Evolutionary conservation across 2,113 vertebrate species (phyloP).

Genomic region (Dinomys branickii): DNA sequence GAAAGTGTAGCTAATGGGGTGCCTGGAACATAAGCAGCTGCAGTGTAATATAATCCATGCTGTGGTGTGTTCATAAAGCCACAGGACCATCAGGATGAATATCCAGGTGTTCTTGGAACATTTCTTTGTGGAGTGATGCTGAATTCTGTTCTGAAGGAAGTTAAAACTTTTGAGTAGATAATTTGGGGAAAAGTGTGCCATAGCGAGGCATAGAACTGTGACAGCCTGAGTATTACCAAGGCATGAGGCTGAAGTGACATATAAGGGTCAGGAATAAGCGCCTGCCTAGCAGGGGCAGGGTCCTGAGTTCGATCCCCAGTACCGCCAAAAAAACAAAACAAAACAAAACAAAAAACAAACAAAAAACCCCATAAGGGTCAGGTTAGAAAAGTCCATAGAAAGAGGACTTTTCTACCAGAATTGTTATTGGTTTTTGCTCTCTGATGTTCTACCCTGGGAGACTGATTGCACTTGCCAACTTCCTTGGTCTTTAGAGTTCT

Average conservation of each 20-base stretch:
- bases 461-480: neutral
- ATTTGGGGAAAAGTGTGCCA: neutral
- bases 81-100: neutral
- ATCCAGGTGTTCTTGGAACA: neutral
- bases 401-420: neutral
- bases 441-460: neutral
- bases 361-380: no score
- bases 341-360: no score
- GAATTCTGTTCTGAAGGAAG: neutral
- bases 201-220: neutral
- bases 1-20: neutral
- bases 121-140: neutral
- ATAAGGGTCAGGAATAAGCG: no score
- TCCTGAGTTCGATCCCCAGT: no score
- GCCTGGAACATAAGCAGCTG: neutral
- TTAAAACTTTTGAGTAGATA: neutral
- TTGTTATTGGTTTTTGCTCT: neutral
- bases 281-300: no score
- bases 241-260: neutral
- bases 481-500: slow-evolving; percentile 12
- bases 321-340: no score
- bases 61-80: neutral
- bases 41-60: neutral
- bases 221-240: neutral
- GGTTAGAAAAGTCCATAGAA: neutral